Evolutionary conservation across 2,888 invertebrate genomes (phyloP).

Genomic region (Prosapia bicincta): DNA sequence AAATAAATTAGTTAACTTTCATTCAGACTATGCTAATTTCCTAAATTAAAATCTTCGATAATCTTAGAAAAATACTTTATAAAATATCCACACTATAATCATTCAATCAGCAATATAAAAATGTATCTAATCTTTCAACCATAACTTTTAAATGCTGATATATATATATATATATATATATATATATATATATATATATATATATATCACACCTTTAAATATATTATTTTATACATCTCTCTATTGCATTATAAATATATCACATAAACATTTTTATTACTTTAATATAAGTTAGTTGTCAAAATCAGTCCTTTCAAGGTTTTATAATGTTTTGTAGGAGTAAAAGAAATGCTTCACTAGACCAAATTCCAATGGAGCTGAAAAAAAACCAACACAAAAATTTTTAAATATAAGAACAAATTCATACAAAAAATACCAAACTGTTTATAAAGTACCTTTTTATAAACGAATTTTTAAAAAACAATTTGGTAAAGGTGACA

Average conservation of each 20-base stretch:
- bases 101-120: not conserved
- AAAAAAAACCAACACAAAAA: not conserved
- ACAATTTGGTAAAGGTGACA: too few species aligned
- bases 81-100: not conserved
- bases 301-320: not conserved
- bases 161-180: too few species aligned
- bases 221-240: not conserved
- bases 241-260: not conserved
- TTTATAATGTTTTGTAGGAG: not conserved
- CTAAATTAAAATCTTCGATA: not conserved
- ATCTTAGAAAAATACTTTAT: not conserved
- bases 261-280: not conserved
- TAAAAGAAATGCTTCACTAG: not conserved
- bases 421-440: too few species aligned
- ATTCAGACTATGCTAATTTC: too few species aligned
- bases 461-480: too few species aligned
- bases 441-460: too few species aligned
- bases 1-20: too few species aligned
- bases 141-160: not conserved
- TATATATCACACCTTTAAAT: not conserved
- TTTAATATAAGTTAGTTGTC: not conserved
- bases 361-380: not conserved
- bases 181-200: too few species aligned
- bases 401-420: too few species aligned
- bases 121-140: not conserved